phyloP scores from a whole-genome alignment of 1,140 invertebrate species.

The Sminthurinus signatus region DNA sequence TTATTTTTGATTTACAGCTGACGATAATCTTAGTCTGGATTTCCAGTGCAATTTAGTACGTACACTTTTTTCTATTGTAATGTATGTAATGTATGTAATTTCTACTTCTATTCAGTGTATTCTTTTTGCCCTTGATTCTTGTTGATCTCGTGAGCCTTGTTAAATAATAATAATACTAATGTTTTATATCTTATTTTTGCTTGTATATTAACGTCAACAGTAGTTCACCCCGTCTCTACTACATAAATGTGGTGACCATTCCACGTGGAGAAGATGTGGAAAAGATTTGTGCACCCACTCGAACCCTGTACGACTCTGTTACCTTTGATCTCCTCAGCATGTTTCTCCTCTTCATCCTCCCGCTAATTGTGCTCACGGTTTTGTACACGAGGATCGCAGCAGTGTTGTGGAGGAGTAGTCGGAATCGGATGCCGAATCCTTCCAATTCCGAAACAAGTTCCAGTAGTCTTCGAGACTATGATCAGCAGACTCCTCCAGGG shows the following conservation, averaged over 20 bases:
- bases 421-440: conserved; percentile 45
- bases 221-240: conserved; percentile 69
- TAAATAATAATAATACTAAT: neutral
- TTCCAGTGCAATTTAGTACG: too few relatives aligned
- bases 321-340: conserved; percentile 69
- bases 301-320: conserved; percentile 66
- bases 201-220: conserved; percentile 66
- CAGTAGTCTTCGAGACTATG: conserved; percentile 8
- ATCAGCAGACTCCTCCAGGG: neutral
- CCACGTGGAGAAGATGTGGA: conserved; percentile 53
- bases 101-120: too few relatives aligned
- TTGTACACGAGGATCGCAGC: conserved; percentile 65
- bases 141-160: neutral
- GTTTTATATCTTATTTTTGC: conserved; percentile 45
- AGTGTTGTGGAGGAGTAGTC: conserved; percentile 62
- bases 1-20: too few relatives aligned
- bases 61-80: neutral
- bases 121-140: neutral
- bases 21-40: too few relatives aligned
- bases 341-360: conserved; percentile 64
- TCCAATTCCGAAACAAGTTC: conserved; percentile 28
- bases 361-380: conserved; percentile 64
- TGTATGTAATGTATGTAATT: neutral
- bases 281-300: conserved; percentile 64
- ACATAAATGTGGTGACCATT: conserved; percentile 61